Percentiles rank a stretch among this genome's conserved stretches.
Evolutionary conservation across 2,888 invertebrate species (phyloP).

Genomic region (Microctonus brassicae): DNA sequence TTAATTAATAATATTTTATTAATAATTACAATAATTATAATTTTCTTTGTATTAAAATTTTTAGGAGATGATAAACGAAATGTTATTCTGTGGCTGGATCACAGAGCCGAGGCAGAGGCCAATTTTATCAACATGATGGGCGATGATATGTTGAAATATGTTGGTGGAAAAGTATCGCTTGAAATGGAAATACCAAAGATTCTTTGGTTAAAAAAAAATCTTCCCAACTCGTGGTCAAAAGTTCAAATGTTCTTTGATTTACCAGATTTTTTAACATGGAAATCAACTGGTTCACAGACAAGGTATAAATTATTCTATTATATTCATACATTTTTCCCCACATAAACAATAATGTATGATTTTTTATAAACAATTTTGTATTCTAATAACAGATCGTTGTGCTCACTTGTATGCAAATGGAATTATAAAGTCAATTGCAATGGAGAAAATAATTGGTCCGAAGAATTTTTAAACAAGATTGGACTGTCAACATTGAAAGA

Average conservation of each 20-base stretch:
- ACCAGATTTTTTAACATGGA: constrained; percentile 95
- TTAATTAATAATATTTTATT: too few relatives aligned
- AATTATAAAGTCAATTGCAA: constrained; percentile 81
- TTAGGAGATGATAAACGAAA: constrained; percentile 80
- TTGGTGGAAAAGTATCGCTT: constrained; percentile 93
- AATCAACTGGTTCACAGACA: constrained; percentile 82
- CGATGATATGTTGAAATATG: constrained; percentile 84
- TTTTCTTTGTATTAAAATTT: constrained; percentile 24
- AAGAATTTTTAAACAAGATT: constrained; percentile 79
- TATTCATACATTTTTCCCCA: too few relatives aligned
- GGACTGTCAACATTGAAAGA: constrained; percentile 81
- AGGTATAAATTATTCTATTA: too few relatives aligned
- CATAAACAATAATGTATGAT: not conserved
- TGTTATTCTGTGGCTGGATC: constrained; percentile 94
- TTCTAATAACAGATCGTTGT: constrained; percentile 83
- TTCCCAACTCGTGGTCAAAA: constrained; percentile 78
- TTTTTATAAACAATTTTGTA: too few relatives aligned
- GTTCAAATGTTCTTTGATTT: constrained; percentile 88
- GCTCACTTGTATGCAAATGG: constrained; percentile 96
- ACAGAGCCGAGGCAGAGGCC: constrained; percentile 86
- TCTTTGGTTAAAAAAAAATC: constrained; percentile 88
- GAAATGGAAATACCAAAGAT: constrained; percentile 98
- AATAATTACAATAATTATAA: too few relatives aligned
- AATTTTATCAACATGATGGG: constrained; percentile 81
- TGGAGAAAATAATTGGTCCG: constrained; percentile 78